Evolutionary conservation across 92 coral and sea anemone genomes (phyloP).

Genomic region (Virgularia gustaviana): DNA sequence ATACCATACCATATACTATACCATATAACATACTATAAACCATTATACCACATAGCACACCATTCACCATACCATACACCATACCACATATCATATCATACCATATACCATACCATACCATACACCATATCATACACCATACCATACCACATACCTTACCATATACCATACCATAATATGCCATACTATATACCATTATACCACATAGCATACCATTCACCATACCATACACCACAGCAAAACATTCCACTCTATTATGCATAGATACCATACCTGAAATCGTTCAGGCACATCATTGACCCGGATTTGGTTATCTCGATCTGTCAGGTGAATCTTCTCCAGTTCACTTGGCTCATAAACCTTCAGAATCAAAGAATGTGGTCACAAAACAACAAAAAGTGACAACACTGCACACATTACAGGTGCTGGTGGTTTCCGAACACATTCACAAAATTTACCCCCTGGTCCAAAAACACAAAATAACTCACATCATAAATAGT

Average conservation of each 20-base stretch:
- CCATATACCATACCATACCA: too few species aligned
- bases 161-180: too few species aligned
- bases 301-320: slow-evolving; percentile 75
- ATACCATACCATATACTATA: too few species aligned
- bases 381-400: too few species aligned
- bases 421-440: background rate
- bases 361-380: slow-evolving; percentile 39
- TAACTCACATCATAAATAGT: slow-evolving; percentile 78
- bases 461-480: background rate
- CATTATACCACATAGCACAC: too few species aligned
- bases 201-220: too few species aligned
- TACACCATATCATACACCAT: too few species aligned
- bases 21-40: too few species aligned
- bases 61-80: too few species aligned
- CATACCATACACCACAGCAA: background rate
- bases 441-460: background rate
- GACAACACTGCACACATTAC: background rate
- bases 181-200: too few species aligned
- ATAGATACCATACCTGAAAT: slow-evolving; percentile 68
- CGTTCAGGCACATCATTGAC: slow-evolving; percentile 86
- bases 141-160: too few species aligned
- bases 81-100: too few species aligned
- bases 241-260: background rate
- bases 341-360: slow-evolving; percentile 99
- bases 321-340: slow-evolving; percentile 91